phyloP scores from a whole-genome alignment of 1,140 invertebrate species.

The Chelonus insularis region DNA sequence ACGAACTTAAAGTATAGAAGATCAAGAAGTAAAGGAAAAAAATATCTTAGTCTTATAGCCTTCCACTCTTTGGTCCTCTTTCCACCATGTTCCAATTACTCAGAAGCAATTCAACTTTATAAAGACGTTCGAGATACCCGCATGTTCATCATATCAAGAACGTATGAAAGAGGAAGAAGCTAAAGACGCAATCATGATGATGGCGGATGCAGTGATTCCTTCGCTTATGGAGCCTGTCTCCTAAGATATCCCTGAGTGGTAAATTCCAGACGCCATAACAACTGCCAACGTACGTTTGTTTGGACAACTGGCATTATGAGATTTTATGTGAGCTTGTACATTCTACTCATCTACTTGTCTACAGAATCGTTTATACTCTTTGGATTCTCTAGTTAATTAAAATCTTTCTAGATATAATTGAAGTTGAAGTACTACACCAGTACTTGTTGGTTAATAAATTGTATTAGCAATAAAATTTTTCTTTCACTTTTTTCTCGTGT shows the following conservation, averaged over 20 bases:
- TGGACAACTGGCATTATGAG: constrained; percentile 35
- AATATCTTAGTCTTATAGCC: too few species aligned
- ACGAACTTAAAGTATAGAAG: not conserved
- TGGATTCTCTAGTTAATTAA: not conserved
- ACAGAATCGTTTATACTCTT: too few species aligned
- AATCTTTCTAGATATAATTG: not conserved
- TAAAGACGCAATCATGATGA: constrained; percentile 21
- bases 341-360: not conserved
- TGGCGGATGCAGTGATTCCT: not conserved
- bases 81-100: constrained; percentile 12
- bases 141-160: constrained; percentile 22
- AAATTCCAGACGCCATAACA: constrained; percentile 29
- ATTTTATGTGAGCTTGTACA: constrained; percentile 32
- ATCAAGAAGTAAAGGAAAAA: constrained; percentile 9
- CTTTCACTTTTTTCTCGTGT: too few species aligned
- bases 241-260: constrained; percentile 21
- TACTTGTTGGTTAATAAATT: too few species aligned
- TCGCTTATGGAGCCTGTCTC: not conserved
- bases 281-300: constrained; percentile 25
- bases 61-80: too few species aligned
- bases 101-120: constrained; percentile 13
- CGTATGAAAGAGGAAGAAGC: constrained; percentile 1
- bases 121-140: constrained; percentile 13
- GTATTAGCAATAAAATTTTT: too few species aligned
- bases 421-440: too few species aligned